These are phyloP conservation scores for Leuciscus waleckii DNA, from an alignment of 2,797 vertebrate genomes.

Conservation along the genomic window DNA sequence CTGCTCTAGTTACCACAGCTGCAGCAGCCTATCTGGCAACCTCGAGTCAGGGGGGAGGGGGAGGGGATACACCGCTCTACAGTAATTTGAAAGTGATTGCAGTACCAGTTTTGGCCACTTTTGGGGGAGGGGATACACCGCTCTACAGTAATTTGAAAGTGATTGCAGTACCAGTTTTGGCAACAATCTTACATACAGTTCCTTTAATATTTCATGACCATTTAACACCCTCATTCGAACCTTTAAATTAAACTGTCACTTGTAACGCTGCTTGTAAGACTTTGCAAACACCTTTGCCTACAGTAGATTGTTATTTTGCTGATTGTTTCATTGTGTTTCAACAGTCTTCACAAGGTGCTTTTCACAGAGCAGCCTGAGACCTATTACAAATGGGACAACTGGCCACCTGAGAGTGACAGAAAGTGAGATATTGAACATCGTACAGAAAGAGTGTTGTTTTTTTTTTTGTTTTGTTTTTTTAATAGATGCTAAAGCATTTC, in stretches of 20 bases:
- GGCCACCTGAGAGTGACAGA: slow-evolving; percentile 98
- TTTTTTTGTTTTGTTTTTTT: background rate
- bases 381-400: slow-evolving; percentile 99
- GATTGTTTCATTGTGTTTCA: background rate
- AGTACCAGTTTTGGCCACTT: too few relatives aligned
- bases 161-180: too few relatives aligned
- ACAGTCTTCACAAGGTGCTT: slow-evolving; percentile 97
- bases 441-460: background rate
- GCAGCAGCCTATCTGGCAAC: too few relatives aligned
- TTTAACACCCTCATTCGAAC: background rate
- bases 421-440: slow-evolving; percentile 83
- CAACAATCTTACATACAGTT: too few relatives aligned
- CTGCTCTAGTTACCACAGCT: too few relatives aligned
- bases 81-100: too few relatives aligned
- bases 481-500: background rate
- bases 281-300: background rate
- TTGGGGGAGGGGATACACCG: too few relatives aligned
- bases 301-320: background rate
- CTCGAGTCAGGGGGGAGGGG: too few relatives aligned
- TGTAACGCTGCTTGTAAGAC: background rate
- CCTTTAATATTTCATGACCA: background rate
- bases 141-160: too few relatives aligned
- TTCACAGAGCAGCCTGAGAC: slow-evolving; percentile 99
- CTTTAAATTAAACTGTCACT: background rate
- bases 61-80: too few relatives aligned